Percentiles rank a stretch among this genome's conserved stretches.
Evolutionary conservation across 2,113 vertebrate species (phyloP).

Genomic region (Artemisiospiza belli): DNA sequence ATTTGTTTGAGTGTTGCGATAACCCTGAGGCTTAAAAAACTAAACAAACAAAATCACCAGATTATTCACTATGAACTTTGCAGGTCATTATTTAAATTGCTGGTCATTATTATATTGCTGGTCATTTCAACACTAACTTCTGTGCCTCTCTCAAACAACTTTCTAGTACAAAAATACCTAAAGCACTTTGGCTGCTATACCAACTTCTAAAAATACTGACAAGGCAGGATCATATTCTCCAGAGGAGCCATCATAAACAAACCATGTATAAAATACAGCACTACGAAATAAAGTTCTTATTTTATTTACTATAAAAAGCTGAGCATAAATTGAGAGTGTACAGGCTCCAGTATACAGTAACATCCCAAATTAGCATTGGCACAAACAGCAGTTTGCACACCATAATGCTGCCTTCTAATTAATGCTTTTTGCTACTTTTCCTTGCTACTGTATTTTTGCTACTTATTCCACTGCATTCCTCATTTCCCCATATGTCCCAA

Average conservation of each 20-base stretch:
- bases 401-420: neutral
- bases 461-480: neutral
- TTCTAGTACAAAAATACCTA: neutral
- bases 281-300: neutral
- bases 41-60: neutral
- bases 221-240: neutral
- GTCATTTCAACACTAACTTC: neutral
- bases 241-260: neutral
- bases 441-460: neutral
- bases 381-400: neutral
- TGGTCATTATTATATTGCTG: neutral
- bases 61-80: neutral
- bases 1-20: neutral
- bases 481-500: neutral
- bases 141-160: neutral
- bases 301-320: slow-evolving; percentile 26
- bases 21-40: neutral
- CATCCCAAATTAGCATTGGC: neutral
- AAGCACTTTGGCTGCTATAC: neutral
- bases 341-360: neutral
- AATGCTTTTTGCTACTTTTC: neutral
- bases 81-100: neutral
- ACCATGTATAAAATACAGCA: neutral
- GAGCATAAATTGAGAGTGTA: neutral
- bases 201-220: neutral